Evolutionary conservation across 2,888 invertebrate species (phyloP).

Genomic region (Thereva nobilitata): DNA sequence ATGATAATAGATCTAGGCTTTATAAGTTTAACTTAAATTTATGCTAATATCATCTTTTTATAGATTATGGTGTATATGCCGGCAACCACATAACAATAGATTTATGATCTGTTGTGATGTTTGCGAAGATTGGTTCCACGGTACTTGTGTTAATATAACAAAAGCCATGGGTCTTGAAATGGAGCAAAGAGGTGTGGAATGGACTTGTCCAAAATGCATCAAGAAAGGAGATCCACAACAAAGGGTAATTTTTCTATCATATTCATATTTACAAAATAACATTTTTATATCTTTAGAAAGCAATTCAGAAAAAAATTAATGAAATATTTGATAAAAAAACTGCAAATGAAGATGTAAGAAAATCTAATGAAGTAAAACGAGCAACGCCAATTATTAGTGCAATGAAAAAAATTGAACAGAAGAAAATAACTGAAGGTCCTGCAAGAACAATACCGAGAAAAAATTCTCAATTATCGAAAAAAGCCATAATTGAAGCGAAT

Average conservation of each 20-base stretch:
- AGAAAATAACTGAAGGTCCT: background rate
- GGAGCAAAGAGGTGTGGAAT: constrained; percentile 85
- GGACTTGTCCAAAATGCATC: constrained; percentile 85
- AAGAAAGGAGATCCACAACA: constrained; percentile 60
- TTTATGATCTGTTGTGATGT: constrained; percentile 98
- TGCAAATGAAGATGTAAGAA: constrained; percentile 7
- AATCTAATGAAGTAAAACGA: constrained; percentile 20
- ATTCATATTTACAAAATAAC: background rate
- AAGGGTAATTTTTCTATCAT: constrained; percentile 45
- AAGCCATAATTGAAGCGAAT: too few species aligned
- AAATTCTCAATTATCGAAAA: background rate
- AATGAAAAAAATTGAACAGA: background rate
- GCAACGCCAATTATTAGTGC: constrained; percentile 6
- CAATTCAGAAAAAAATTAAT: constrained; percentile 40
- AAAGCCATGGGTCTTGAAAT: constrained; percentile 89
- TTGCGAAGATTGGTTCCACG: constrained; percentile 97
- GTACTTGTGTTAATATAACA: constrained; percentile 93
- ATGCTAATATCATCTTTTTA: background rate
- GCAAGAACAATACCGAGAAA: background rate
- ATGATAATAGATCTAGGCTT: too few species aligned
- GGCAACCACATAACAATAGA: constrained; percentile 90
- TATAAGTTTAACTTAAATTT: background rate
- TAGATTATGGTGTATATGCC: constrained; percentile 92
- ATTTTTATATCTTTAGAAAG: constrained; percentile 32
- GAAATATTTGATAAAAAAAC: constrained; percentile 36